Percentiles rank a stretch among this genome's conserved stretches.
phyloP scores from a whole-genome alignment of 2,797 vertebrate species.

The Coregonus ussuriensis region DNA sequence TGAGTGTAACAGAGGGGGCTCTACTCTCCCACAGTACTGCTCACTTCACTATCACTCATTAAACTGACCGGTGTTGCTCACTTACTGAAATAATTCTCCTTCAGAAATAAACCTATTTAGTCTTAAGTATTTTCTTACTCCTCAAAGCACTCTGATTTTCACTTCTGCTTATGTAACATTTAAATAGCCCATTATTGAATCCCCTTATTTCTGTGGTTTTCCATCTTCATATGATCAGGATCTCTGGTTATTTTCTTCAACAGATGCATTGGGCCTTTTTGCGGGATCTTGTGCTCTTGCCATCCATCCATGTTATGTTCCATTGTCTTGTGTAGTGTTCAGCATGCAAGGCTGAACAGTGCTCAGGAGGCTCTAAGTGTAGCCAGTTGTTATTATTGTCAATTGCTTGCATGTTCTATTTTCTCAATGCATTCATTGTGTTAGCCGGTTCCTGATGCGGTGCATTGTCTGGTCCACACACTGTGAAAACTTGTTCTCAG shows the following conservation, averaged over 20 bases:
- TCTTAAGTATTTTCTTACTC: neutral
- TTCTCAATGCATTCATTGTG: neutral
- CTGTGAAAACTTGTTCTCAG: slow-evolving; percentile 43
- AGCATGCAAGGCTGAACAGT: slow-evolving; percentile 1
- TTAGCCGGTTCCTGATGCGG: too few relatives aligned
- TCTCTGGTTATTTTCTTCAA: neutral
- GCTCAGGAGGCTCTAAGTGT: neutral
- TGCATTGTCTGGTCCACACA: too few relatives aligned
- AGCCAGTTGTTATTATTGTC: neutral
- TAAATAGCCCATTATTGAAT: too few relatives aligned
- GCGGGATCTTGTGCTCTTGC: neutral
- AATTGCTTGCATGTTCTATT: slow-evolving; percentile 4
- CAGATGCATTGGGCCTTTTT: slow-evolving; percentile 1
- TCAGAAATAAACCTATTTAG: neutral
- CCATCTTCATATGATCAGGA: neutral
- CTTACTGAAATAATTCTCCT: neutral
- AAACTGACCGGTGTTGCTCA: neutral
- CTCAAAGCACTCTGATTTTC: neutral
- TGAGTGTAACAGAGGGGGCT: neutral
- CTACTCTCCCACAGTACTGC: neutral
- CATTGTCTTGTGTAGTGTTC: neutral
- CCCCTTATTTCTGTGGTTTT: neutral
- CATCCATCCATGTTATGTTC: slow-evolving; percentile 4
- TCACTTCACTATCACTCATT: neutral
- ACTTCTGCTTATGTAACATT: neutral